These are phyloP conservation scores for Pollenia amentaria DNA, from an alignment of 2,888 invertebrate species.

Conservation along the genomic window DNA sequence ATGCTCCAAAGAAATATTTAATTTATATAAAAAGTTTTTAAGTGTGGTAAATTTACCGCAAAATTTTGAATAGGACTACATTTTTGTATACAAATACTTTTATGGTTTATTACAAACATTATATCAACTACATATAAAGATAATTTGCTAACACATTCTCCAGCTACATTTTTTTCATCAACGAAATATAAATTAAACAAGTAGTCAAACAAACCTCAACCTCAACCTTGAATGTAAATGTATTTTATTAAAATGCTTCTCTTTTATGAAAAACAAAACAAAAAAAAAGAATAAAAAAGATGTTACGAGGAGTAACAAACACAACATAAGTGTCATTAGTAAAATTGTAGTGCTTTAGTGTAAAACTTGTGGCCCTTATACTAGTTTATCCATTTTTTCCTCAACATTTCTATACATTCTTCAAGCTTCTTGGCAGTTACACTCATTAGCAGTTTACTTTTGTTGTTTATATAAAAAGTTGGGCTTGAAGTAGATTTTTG, in stretches of 20 bases:
- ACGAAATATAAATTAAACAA: conserved; percentile 8
- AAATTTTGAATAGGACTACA: no score
- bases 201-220: background rate
- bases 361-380: conserved; percentile 2
- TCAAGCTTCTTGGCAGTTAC: conserved; percentile 50
- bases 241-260: conserved; percentile 27
- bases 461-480: conserved; percentile 47
- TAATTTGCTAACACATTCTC: background rate
- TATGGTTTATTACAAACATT: no score
- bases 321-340: conserved; percentile 62
- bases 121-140: background rate
- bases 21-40: no score
- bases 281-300: conserved; percentile 6
- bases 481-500: conserved; percentile 8
- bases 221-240: conserved; percentile 45
- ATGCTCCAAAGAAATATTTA: no score
- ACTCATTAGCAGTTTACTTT: conserved; percentile 63
- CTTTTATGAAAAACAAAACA: conserved; percentile 1
- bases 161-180: background rate
- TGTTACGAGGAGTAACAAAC: conserved; percentile 45
- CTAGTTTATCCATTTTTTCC: background rate
- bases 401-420: background rate
- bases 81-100: no score
- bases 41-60: no score
- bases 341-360: conserved; percentile 31